Conservation (phyloP, 2,113 vertebrate genomes). For the Peromyscus leucopus region DNA sequence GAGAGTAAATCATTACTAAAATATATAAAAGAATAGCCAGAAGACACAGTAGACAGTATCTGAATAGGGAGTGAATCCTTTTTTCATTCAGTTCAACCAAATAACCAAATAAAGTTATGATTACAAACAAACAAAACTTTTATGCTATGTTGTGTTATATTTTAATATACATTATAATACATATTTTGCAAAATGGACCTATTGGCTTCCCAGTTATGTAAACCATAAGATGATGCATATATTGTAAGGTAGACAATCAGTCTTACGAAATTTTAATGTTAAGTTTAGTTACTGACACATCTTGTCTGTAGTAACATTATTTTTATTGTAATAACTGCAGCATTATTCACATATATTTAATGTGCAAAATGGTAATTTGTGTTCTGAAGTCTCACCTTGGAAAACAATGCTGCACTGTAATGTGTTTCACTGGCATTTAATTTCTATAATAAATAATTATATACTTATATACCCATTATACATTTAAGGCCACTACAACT, state of each 20-base stretch:
- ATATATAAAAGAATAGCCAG: not conserved
- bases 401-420: conserved; percentile 72
- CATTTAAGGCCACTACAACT: conserved; percentile 54
- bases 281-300: conserved; percentile 42
- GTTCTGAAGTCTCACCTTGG: conserved; percentile 54
- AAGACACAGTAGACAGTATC: not conserved
- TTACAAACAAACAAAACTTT: not conserved
- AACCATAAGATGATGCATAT: not conserved
- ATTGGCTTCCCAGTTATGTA: not conserved
- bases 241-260: not conserved
- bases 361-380: conserved; percentile 70
- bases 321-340: conserved; percentile 48
- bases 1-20: not conserved
- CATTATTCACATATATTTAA: conserved; percentile 56
- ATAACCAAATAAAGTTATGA: not conserved
- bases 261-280: conserved; percentile 32
- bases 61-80: not conserved
- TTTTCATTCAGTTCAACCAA: not conserved
- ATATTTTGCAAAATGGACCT: not conserved
- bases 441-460: conserved; percentile 70
- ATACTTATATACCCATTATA: conserved; percentile 60
- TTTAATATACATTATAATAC: not conserved
- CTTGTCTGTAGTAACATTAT: conserved; percentile 19
- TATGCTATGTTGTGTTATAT: not conserved
- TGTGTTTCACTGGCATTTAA: conserved; percentile 71